Evolutionary conservation across 2,888 invertebrate genomes (phyloP).

Genomic region (Isoperla grammatica): DNA sequence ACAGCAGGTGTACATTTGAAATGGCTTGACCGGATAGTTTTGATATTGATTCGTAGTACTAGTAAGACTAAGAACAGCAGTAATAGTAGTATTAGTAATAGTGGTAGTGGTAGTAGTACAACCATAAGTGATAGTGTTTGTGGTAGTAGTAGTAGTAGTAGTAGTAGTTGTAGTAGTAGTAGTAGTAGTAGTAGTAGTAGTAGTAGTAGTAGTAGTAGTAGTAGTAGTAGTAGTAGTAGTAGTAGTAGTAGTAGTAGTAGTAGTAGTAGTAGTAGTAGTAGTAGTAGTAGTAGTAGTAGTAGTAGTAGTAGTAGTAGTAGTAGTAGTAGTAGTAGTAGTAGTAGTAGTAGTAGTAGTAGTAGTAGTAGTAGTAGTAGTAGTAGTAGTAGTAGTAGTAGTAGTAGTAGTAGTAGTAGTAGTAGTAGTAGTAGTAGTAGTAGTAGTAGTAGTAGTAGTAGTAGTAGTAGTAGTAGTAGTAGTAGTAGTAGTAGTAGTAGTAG

Average conservation of each 20-base stretch:
- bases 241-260: slow-evolving; percentile 3
- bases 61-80: no score
- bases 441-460: slow-evolving; percentile 12
- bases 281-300: slow-evolving; percentile 1
- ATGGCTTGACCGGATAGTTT: no score
- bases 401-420: slow-evolving; percentile 10
- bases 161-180: neutral
- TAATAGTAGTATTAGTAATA: no score
- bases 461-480: slow-evolving; percentile 12
- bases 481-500: slow-evolving; percentile 10
- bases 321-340: neutral
- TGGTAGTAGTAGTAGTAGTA: no score
- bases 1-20: no score
- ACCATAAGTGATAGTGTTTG: no score
- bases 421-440: slow-evolving; percentile 10
- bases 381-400: slow-evolving; percentile 8
- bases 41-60: no score
- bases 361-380: slow-evolving; percentile 3
- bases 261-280: neutral
- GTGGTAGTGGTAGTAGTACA: no score
- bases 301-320: slow-evolving; percentile 2
- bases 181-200: slow-evolving; percentile 4
- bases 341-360: neutral
- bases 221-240: neutral
- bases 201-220: slow-evolving; percentile 4